Conservation (phyloP, 2,888 invertebrate species). For the Aphidoletes aphidimyza region DNA sequence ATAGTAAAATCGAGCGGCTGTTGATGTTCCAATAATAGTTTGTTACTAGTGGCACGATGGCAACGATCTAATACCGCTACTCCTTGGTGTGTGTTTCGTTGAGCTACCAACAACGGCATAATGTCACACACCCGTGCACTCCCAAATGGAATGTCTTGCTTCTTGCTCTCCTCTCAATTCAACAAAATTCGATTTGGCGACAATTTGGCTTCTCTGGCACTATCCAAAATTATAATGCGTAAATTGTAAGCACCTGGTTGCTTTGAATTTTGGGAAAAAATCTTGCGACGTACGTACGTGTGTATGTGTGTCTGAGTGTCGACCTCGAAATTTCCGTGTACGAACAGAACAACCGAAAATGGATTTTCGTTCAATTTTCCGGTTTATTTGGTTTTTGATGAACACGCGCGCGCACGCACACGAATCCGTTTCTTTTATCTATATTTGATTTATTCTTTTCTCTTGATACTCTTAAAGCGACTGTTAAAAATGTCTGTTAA, state of each 20-base stretch:
- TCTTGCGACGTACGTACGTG: too few relatives aligned
- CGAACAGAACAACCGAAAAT: too few relatives aligned
- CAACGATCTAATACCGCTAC: conserved; percentile 57
- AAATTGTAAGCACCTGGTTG: too few relatives aligned
- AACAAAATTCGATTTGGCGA: too few relatives aligned
- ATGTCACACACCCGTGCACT: conserved; percentile 55
- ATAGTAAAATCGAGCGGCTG: conserved; percentile 60
- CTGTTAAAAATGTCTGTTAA: conserved; percentile 51
- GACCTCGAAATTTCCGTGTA: too few relatives aligned
- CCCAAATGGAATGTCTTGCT: conserved; percentile 6
- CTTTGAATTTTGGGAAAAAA: too few relatives aligned
- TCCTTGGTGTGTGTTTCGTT: conserved; percentile 58
- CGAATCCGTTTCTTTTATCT: neutral
- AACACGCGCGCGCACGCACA: too few relatives aligned
- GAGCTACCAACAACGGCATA: conserved; percentile 59
- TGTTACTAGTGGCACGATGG: conserved; percentile 52
- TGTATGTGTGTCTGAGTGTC: neutral
- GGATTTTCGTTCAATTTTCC: conserved; percentile 40
- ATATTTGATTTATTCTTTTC: neutral
- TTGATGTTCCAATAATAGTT: conserved; percentile 55
- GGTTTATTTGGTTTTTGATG: conserved; percentile 26
- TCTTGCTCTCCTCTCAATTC: neutral
- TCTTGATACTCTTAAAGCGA: neutral
- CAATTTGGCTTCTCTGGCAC: too few relatives aligned
- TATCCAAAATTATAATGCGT: too few relatives aligned